Evolutionary conservation across 2,888 invertebrate species (phyloP), one percentile per base, ranked within the genome.

Genomic region (Himalopsyche kuldschensis): DNA sequence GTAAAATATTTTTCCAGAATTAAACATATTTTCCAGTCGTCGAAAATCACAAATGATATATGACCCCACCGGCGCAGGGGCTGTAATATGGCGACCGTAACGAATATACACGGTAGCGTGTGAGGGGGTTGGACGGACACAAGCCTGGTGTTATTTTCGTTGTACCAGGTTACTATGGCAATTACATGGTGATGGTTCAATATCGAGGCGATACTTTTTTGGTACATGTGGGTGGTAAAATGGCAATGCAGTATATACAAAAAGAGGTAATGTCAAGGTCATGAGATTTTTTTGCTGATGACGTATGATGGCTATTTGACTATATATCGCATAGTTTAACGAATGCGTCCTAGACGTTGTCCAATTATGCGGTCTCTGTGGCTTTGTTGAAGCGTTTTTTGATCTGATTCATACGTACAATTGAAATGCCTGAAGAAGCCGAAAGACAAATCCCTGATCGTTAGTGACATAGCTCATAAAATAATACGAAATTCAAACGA

Each of bases 101-200:
- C 27, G 63, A 80, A 69, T 41, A 20, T 55, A 6, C 32, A 32
- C 69, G 27, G 79, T 35, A n/a, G 55, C 55, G 55, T 55, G 55
- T 20, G 55, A 55, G 10, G 55, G 20, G 55, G 55, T 24, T 24
- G 55, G 24, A 55, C 55, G 55, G 63, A 46, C 78, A 78, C 24
- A 35, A 41, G 46, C 63, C 78, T 69, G 31, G 79, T 24, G 55
- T 82, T 35, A 82, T 32, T 78, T 76, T n/a, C 20, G 78, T 75
- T 41, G 84, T 82, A 82, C 75, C 75, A 84, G 63, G 84, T 84
- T 82, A 83, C 85, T 85, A 85, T 85, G 85, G 85, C 84, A 84
- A 84, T 84, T 85, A 82, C 82, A 32, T 35, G 32, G 69, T 55
- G 85, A 85, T 85, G 82, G 84, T 85, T 85, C 84, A 82, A 85